Percentiles rank a stretch among this genome's conserved stretches.
Conservation (phyloP, 2,888 invertebrate species). For the Nemapogon koenigi region DNA sequence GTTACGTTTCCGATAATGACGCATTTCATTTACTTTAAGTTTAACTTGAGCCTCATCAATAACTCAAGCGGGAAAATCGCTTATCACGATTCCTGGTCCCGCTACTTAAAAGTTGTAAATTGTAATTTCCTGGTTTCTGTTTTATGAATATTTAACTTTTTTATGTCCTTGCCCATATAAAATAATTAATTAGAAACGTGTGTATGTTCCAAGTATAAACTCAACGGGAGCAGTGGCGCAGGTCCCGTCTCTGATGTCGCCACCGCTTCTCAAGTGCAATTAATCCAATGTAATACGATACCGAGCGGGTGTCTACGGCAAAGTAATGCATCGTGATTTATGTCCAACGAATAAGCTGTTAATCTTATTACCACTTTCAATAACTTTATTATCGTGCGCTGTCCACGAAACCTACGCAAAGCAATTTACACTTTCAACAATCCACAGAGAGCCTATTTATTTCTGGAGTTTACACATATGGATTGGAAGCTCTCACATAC, state of each 20-base stretch:
- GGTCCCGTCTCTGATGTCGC: constrained; percentile 37
- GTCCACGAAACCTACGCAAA: constrained; percentile 24
- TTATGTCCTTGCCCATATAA: too few species aligned
- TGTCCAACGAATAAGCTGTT: constrained; percentile 50
- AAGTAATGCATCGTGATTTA: constrained; percentile 63
- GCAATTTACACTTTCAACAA: constrained; percentile 39
- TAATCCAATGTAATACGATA: constrained; percentile 60
- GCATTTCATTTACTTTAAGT: constrained; percentile 47
- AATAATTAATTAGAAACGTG: too few species aligned
- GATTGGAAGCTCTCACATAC: constrained; percentile 48
- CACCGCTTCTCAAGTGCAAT: constrained; percentile 40
- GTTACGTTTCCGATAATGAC: constrained; percentile 32
- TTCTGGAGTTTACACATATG: constrained; percentile 23
- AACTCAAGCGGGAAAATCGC: constrained; percentile 25
- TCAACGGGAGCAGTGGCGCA: constrained; percentile 30
- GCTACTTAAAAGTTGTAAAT: too few species aligned
- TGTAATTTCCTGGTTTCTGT: too few species aligned
- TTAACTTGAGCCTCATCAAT: constrained; percentile 28
- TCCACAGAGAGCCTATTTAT: constrained; percentile 32
- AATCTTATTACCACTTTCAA: constrained; percentile 64
- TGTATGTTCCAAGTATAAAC: too few species aligned
- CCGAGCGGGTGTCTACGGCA: constrained; percentile 51
- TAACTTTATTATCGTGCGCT: constrained; percentile 52
- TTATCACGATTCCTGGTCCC: too few species aligned
- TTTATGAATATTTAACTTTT: too few species aligned